Conservation (phyloP, 2,113 vertebrate species). For the Osmerus mordax region DNA sequence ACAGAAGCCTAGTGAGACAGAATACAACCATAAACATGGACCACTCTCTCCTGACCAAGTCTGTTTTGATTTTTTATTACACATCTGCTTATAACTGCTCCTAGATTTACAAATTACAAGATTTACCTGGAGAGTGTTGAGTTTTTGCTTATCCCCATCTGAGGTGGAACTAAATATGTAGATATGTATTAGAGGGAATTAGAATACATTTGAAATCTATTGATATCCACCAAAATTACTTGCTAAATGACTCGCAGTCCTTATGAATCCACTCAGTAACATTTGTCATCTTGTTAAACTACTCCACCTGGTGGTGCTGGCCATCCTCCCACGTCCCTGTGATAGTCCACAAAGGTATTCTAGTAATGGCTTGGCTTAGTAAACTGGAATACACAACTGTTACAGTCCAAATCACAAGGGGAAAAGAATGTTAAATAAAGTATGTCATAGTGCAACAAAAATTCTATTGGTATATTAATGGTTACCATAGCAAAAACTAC, state of each 20-base stretch:
- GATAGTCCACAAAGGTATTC: background rate
- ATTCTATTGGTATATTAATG: too few species aligned
- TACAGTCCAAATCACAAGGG: background rate
- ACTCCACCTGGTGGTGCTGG: background rate
- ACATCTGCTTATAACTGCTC: too few species aligned
- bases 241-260: background rate
- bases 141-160: constrained; percentile 12
- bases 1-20: too few species aligned
- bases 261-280: background rate
- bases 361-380: background rate
- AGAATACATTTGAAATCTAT: too few species aligned
- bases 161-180: constrained; percentile 7
- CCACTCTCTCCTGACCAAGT: too few species aligned
- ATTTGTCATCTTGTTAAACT: background rate
- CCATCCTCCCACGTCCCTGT: background rate
- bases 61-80: too few species aligned
- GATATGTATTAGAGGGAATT: too few species aligned
- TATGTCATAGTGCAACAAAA: background rate
- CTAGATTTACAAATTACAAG: too few species aligned
- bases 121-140: background rate
- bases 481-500: too few species aligned
- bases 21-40: too few species aligned
- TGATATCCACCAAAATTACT: background rate
- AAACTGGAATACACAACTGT: background rate
- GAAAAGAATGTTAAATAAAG: background rate